Percentiles rank a stretch among this genome's conserved stretches.
phyloP scores from a whole-genome alignment of 2,113 vertebrate species.

The Gallinago undulata region DNA sequence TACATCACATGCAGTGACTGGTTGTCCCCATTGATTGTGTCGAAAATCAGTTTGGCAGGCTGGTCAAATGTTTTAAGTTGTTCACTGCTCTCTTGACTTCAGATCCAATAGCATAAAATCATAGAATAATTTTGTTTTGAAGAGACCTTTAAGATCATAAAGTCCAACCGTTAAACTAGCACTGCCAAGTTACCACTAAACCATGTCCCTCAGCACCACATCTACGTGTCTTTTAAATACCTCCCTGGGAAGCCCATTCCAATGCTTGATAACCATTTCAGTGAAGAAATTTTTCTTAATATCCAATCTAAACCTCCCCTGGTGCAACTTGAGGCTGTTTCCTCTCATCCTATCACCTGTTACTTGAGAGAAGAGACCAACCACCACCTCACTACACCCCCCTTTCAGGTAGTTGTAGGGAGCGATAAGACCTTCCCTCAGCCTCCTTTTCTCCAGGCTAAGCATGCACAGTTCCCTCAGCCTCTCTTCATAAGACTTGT shows the following conservation, averaged over 20 bases:
- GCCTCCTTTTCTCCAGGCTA: background rate
- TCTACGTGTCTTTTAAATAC: background rate
- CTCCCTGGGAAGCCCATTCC: background rate
- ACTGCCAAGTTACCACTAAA: background rate
- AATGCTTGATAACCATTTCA: background rate
- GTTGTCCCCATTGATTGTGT: background rate
- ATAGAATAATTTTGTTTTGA: background rate
- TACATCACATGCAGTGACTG: accelerated
- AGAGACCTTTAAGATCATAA: background rate
- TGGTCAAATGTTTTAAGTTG: background rate
- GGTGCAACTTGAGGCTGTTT: background rate
- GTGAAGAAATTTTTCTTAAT: background rate
- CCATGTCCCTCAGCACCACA: background rate
- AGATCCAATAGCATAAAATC: background rate
- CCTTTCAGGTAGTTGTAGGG: background rate
- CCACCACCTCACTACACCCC: background rate
- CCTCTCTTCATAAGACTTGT: background rate
- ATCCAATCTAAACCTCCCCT: background rate
- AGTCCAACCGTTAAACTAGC: background rate
- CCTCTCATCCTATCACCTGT: background rate
- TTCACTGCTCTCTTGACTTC: background rate
- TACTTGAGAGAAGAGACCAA: background rate
- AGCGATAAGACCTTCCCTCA: background rate
- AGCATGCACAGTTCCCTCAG: background rate
- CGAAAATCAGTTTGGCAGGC: background rate